Conservation (phyloP, 2,113 vertebrate species). For the Reinhardtius hippoglossoides region DNA sequence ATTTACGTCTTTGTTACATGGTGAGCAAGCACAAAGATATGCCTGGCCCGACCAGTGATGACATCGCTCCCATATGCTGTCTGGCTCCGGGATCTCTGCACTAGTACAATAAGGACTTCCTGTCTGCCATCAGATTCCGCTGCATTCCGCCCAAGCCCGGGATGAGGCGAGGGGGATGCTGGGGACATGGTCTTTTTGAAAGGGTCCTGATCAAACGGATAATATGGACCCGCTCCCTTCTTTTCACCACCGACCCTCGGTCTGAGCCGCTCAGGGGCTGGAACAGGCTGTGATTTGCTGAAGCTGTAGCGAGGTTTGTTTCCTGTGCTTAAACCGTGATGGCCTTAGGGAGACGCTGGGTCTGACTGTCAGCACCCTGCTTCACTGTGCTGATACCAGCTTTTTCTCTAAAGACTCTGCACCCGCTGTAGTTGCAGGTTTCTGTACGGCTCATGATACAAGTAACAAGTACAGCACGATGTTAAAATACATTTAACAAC, state of each 20-base stretch:
- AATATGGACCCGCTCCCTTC: conserved; percentile 38
- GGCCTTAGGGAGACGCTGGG: conserved; percentile 42
- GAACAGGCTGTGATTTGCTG: conserved; percentile 24
- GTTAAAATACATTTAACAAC: neutral
- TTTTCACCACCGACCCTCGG: conserved; percentile 35
- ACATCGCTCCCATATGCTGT: conserved; percentile 84
- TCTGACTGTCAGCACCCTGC: conserved; percentile 36
- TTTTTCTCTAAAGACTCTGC: conserved; percentile 20
- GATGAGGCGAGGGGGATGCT: conserved; percentile 54
- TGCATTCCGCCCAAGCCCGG: conserved; percentile 64
- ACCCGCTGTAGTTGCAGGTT: conserved; percentile 1
- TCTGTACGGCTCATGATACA: neutral
- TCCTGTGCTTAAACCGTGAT: conserved; percentile 35
- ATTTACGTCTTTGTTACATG: conserved; percentile 89
- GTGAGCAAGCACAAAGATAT: conserved; percentile 90
- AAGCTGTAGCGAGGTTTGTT: conserved; percentile 17
- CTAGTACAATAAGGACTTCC: conserved; percentile 90
- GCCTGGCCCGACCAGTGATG: conserved; percentile 78
- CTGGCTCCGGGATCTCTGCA: conserved; percentile 85
- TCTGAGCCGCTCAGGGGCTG: conserved; percentile 30
- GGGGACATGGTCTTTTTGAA: conserved; percentile 63
- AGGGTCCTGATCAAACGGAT: conserved; percentile 61
- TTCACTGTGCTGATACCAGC: conserved; percentile 35
- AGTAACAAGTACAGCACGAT: neutral
- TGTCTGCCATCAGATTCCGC: conserved; percentile 83